Conservation (phyloP, 2,797 vertebrate species). For the Eulemur albifrons region DNA sequence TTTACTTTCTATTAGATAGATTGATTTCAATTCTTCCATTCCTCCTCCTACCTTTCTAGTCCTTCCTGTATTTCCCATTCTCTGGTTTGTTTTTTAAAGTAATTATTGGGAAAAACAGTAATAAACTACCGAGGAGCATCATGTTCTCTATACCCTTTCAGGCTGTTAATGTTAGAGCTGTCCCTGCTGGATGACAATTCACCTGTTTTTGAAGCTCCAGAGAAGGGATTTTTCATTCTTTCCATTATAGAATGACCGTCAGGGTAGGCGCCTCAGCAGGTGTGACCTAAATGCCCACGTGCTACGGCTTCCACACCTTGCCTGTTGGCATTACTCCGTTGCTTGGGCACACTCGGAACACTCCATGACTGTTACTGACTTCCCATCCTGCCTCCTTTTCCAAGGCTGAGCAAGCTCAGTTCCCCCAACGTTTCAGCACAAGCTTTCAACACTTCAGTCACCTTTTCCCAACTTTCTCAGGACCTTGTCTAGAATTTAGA, state of each 20-base stretch:
- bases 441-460: background rate
- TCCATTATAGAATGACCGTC: too few species aligned
- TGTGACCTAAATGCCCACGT: too few species aligned
- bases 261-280: rapidly evolving
- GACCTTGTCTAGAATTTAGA: background rate
- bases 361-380: background rate
- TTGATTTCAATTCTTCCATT: background rate
- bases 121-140: background rate
- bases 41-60: background rate
- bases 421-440: background rate
- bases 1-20: background rate
- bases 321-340: too few species aligned
- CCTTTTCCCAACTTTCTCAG: background rate
- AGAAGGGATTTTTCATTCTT: background rate
- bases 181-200: background rate
- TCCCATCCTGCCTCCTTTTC: background rate
- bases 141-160: background rate
- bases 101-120: background rate
- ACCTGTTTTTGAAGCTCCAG: background rate
- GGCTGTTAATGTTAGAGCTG: background rate
- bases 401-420: background rate
- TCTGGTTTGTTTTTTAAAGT: background rate
- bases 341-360: too few species aligned
- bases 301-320: background rate
- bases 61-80: background rate